phyloP scores from a whole-genome alignment of 2,888 invertebrate species.

The Pogonocherus hispidulus region DNA sequence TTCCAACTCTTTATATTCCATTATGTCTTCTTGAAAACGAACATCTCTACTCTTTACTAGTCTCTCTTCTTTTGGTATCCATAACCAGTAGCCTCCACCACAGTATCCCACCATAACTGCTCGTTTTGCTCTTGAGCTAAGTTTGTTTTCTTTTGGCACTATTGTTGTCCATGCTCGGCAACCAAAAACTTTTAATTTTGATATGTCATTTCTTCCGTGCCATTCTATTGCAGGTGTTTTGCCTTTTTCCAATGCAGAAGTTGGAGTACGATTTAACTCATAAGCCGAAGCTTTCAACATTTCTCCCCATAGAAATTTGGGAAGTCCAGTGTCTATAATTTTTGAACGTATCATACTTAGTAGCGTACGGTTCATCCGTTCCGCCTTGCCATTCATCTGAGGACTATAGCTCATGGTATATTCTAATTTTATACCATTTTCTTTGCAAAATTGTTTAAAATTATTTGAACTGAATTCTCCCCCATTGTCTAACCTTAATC shows the following conservation, averaged over 20 bases:
- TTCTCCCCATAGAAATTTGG: slow-evolving; percentile 37
- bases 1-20: slow-evolving; percentile 26
- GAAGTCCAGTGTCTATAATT: slow-evolving; percentile 24
- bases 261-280: slow-evolving; percentile 38
- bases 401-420: not conserved
- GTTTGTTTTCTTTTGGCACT: slow-evolving; percentile 32
- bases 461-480: not conserved
- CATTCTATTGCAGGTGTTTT: slow-evolving; percentile 30
- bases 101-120: slow-evolving; percentile 38
- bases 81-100: slow-evolving; percentile 40
- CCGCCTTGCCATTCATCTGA: slow-evolving; percentile 20
- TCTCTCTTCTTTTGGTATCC: slow-evolving; percentile 31
- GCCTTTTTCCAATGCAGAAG: slow-evolving; percentile 23
- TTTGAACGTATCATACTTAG: slow-evolving; percentile 14
- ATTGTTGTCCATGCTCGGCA: slow-evolving; percentile 31
- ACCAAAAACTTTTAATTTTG: slow-evolving; percentile 34
- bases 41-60: slow-evolving; percentile 36
- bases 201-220: slow-evolving; percentile 31
- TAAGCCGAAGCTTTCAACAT: slow-evolving; percentile 36
- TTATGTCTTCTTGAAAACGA: slow-evolving; percentile 34
- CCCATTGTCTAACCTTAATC: not conserved
- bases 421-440: not conserved
- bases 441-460: slow-evolving; percentile 4
- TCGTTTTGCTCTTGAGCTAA: slow-evolving; percentile 29
- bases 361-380: slow-evolving; percentile 30